Evolutionary conservation across 2,797 vertebrate species (phyloP).

Genomic region (Semaprochilodus insignis): DNA sequence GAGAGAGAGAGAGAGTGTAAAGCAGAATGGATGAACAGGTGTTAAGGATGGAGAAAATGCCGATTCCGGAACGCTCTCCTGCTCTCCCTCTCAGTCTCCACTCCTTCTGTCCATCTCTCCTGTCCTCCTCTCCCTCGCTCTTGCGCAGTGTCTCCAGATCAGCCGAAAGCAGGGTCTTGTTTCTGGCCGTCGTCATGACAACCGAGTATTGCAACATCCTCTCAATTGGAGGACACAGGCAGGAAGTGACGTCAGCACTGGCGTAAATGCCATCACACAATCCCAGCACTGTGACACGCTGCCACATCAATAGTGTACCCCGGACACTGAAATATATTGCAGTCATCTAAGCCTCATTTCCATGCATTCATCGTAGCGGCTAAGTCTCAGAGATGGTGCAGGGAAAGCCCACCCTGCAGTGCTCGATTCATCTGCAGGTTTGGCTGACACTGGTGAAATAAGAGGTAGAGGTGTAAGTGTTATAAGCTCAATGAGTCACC

Average conservation of each 20-base stretch:
- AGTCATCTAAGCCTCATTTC: no score
- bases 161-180: neutral
- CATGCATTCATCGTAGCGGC: no score
- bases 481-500: no score
- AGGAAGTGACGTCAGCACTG: constrained; percentile 7
- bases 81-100: neutral
- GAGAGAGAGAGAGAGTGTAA: neutral
- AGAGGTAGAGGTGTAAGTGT: no score
- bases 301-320: neutral
- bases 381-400: no score
- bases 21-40: neutral
- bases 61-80: no score
- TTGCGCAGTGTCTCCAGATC: neutral
- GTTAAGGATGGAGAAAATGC: neutral
- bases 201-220: neutral
- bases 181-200: neutral
- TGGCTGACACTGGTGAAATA: no score
- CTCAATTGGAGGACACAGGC: neutral
- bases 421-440: no score
- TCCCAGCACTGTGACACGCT: neutral
- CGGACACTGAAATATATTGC: no score
- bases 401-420: no score
- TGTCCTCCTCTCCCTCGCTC: neutral
- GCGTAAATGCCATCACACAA: constrained; percentile 22
- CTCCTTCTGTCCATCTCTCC: neutral